Conservation (phyloP, 2,888 invertebrate species). For the Sturmia bella region DNA sequence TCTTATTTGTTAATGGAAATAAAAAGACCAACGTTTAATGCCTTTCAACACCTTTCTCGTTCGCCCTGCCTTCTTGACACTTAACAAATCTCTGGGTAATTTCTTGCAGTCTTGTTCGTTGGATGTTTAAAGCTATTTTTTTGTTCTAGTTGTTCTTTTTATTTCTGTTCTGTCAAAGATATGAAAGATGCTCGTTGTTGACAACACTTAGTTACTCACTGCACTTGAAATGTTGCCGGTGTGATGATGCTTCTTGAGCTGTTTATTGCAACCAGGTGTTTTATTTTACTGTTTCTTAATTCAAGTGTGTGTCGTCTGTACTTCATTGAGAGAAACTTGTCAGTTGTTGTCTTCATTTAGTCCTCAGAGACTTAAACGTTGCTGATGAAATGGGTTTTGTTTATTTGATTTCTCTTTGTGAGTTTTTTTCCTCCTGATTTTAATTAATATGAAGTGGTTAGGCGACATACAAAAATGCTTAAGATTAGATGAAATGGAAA, state of each 20-base stretch:
- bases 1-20: not conserved
- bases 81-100: conserved; percentile 50
- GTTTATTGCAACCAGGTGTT: conserved; percentile 60
- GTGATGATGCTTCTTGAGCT: conserved; percentile 33
- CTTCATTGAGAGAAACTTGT: conserved; percentile 39
- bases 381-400: conserved; percentile 5
- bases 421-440: not conserved
- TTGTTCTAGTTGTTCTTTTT: conserved; percentile 7
- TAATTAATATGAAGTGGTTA: conserved; percentile 48
- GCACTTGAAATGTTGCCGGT: conserved; percentile 38
- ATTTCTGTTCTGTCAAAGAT: conserved; percentile 42
- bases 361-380: conserved; percentile 44
- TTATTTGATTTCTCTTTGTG: too few relatives aligned
- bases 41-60: conserved; percentile 46
- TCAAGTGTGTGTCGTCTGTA: conserved; percentile 21
- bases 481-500: not conserved
- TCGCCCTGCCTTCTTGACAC: conserved; percentile 34
- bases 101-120: conserved; percentile 25
- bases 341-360: conserved; percentile 43
- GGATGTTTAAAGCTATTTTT: conserved; percentile 34
- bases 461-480: not conserved
- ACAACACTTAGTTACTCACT: conserved; percentile 60
- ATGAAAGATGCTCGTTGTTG: conserved; percentile 61
- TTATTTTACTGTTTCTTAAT: conserved; percentile 48
- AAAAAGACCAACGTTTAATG: conserved; percentile 52